Evolutionary conservation across 1,140 invertebrate species (phyloP), one percentile per base, ranked within the genome.

Genomic region (Teleogryllus occipitalis): DNA sequence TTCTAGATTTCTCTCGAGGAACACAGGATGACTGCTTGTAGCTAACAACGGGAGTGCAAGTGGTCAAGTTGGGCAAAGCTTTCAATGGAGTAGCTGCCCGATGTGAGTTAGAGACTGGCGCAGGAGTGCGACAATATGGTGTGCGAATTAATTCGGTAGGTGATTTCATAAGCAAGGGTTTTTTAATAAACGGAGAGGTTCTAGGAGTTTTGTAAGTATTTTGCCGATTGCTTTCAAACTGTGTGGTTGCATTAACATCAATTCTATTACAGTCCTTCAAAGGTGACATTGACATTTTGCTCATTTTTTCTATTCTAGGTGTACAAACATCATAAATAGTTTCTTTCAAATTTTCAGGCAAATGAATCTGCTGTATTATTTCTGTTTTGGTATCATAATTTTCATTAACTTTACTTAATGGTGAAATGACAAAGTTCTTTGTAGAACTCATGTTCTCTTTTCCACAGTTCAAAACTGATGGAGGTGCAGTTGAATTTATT

Each of bases 231-330:
- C 14, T 15, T 8, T 14, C 18, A 8, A 47, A 47, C 8, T 76
- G 75, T 12, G 75, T 18, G 10, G 46, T 21, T 47, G 22, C 47
- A 47, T 49, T 49, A 6, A 65, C 21, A 77, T 78, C 77, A 39
- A 80, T 81, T 22, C 73, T 72, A 47, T 80, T 81, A 65, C 54
- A 80, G 47, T 81, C 81, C 75, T 81, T 81, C 8, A 81, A 47
- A 15, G 81, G 79, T n/a, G 79, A 81, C 10, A 78, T n/a, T 8
- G 80, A 80, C 46, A 27, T 47, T 21, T 78, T 78, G 22, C 49
- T n/a, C 54, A 27, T 14, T 21, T 78, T 78, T 18, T 21, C 15
- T 49, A 47, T 27, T 14, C 21, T 27, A 65, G 80, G 80, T 21
- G 80, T 79, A 27, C 80, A 80, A 8, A 80, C 75, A 4, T 80